phyloP scores from a whole-genome alignment of 1,140 invertebrate species.

The Rhopalosiphum maidis region DNA sequence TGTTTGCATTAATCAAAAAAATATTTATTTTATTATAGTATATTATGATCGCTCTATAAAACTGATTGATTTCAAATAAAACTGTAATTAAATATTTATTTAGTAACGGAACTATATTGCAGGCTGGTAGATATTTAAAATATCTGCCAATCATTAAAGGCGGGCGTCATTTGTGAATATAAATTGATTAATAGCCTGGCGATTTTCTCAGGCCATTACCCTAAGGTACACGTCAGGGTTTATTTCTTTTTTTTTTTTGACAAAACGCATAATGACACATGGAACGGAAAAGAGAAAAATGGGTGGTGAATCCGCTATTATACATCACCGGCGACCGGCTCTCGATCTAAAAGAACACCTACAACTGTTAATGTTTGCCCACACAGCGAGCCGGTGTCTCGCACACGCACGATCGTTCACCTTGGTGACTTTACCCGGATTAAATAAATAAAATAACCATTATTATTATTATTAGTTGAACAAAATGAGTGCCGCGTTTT shows the following conservation, averaged over 20 bases:
- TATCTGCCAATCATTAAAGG: background rate
- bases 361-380: conserved; percentile 31
- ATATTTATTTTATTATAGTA: background rate
- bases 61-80: background rate
- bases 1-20: background rate
- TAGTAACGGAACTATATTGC: background rate
- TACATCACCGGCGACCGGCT: background rate
- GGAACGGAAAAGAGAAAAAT: background rate
- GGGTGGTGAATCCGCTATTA: background rate
- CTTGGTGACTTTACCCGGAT: background rate
- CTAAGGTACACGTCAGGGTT: background rate
- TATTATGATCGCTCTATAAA: background rate
- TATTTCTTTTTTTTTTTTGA: background rate
- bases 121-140: background rate
- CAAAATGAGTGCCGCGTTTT: background rate
- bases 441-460: conserved; percentile 25
- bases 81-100: conserved; percentile 15
- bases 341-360: background rate
- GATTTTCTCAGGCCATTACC: background rate
- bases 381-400: conserved; percentile 2
- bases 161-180: background rate
- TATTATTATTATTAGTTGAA: background rate
- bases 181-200: background rate
- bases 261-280: background rate
- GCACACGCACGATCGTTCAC: conserved; percentile 32